Base-by-base conservation (phyloP, 2,888 invertebrate genomes). In the Drosophila borborema region DNA sequence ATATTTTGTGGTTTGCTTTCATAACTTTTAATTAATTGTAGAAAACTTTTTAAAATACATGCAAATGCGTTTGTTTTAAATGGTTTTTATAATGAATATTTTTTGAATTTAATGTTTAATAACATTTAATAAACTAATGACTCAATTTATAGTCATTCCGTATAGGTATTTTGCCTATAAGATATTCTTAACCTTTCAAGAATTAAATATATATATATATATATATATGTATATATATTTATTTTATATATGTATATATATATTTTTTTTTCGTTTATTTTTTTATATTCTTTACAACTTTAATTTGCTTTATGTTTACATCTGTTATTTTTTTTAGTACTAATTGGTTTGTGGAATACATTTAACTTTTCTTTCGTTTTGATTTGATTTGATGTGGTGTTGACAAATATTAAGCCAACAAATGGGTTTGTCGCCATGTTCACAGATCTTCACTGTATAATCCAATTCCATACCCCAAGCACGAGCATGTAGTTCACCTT, bases 371-470 rank as follows among this genome's bases (percentile, higher is more conserved):
- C 49, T 77, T 68, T 12, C 10, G 0, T 18, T 49, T 49, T 31
- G 6, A 31, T 49, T 31, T 34, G 10, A 28, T 77, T 65, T 63
- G 58, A 65, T 66, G 34, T 65, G 81, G 78, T 77, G 73, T 78
- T 82, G 83, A 82, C 86, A 85, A 81, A 84, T 82, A 82, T 85
- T 80, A 74, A 74, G 69, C 65, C 65, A 74, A 51, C 51, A 72
- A 80, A 72, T 82, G 75, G 84, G 82, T 70, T 82, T 68, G 82
- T 79, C 74, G 79, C 54, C 66, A 64, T 62, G 65, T 64, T 55
- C 61, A 54, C 54, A 60, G 65, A 36, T 56, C 59, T 60, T 55
- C 82, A 73, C 62, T 66, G 49, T 61, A 64, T 67, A 77, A 81
- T 60, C 62, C 38, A 41, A 43, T 55, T n/a, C 76, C 54, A 36